Evolutionary conservation across 2,113 vertebrate species (phyloP).

Genomic region (Talpa occidentalis): DNA sequence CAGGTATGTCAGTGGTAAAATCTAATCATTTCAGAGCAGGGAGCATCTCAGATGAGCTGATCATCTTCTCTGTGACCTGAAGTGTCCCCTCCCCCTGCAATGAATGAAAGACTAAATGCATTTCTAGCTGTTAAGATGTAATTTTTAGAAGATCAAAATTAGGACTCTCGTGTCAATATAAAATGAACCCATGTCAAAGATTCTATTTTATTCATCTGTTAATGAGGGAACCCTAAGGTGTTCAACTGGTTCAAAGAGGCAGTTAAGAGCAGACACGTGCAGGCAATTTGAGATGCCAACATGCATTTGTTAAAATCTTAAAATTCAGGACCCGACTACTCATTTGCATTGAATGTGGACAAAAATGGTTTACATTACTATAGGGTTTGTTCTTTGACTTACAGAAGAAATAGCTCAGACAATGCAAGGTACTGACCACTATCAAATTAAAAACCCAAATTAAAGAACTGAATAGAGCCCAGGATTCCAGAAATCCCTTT

Average conservation of each 20-base stretch:
- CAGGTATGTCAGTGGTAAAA: conserved; percentile 73
- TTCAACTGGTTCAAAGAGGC: conserved; percentile 48
- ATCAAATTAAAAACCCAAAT: background rate
- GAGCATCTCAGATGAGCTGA: conserved; percentile 39
- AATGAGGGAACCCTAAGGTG: background rate
- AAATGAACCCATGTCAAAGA: background rate
- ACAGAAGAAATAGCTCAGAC: background rate
- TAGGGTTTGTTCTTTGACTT: background rate
- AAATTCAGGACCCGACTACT: background rate
- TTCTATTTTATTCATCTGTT: background rate
- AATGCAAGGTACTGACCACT: background rate
- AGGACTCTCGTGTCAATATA: background rate
- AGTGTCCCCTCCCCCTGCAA: conserved; percentile 2
- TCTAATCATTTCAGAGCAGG: conserved; percentile 55
- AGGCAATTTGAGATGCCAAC: background rate
- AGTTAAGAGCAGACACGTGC: background rate
- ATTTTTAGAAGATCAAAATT: conserved; percentile 21
- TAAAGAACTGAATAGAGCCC: background rate
- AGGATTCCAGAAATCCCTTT: background rate
- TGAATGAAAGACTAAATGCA: conserved; percentile 20
- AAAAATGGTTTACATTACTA: background rate
- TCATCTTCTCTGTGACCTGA: conserved; percentile 35
- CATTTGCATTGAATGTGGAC: background rate
- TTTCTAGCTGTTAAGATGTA: background rate
- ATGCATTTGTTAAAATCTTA: background rate